These are phyloP conservation scores for Nyctereutes procyonoides DNA, from an alignment of 2,113 vertebrate species.

Conservation along the genomic window DNA sequence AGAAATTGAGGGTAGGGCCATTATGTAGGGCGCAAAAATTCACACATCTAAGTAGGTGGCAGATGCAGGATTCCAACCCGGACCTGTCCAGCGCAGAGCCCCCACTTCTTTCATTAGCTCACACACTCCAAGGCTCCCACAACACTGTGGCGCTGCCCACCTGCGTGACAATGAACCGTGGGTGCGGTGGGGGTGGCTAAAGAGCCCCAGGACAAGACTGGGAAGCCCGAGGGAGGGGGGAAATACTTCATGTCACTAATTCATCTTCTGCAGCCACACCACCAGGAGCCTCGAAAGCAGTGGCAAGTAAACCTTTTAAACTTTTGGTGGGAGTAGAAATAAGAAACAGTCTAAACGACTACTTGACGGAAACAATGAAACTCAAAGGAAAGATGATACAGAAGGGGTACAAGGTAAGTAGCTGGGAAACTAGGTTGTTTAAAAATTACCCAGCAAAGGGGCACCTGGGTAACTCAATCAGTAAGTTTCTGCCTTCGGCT, in stretches of 20 bases:
- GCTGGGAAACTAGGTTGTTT: neutral
- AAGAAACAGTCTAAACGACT: neutral
- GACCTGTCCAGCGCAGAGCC: too few species aligned
- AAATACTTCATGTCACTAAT: neutral
- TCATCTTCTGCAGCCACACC: neutral
- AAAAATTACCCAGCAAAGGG: neutral
- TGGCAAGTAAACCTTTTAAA: neutral
- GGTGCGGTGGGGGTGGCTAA: fast-evolving
- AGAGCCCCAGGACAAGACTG: neutral
- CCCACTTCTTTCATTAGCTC: fast-evolving
- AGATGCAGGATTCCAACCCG: too few species aligned
- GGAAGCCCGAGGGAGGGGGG: fast-evolving
- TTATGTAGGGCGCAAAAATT: neutral
- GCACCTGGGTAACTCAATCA: neutral
- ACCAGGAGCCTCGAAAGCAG: neutral
- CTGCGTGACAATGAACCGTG: neutral
- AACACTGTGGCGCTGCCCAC: neutral
- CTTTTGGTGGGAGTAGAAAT: neutral
- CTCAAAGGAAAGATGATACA: neutral
- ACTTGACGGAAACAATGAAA: neutral
- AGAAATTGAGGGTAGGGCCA: neutral
- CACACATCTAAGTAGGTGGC: neutral
- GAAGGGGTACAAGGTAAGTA: neutral
- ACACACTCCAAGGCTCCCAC: neutral
- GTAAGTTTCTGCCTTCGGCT: neutral